Evolutionary conservation across 2,113 vertebrate genomes (phyloP).

Genomic region (Osmerus mordax): DNA sequence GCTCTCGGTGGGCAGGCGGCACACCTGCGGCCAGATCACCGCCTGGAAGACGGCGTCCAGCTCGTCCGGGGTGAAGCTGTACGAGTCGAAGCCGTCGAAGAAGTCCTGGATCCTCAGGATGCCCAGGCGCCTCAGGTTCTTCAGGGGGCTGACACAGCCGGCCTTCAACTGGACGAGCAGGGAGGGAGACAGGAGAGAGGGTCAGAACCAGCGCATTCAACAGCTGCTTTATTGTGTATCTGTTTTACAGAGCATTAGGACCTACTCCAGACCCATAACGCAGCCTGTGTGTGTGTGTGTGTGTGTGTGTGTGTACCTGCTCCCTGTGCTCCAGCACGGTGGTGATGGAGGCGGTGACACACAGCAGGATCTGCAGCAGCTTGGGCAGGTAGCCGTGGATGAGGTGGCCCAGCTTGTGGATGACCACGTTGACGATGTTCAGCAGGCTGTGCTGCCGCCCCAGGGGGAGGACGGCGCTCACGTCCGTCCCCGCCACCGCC

Average conservation of each 20-base stretch:
- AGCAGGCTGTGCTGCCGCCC: slow-evolving; percentile 90
- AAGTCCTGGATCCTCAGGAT: slow-evolving; percentile 85
- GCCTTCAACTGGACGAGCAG: slow-evolving; percentile 76
- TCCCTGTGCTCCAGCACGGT: slow-evolving; percentile 79
- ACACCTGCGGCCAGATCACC: slow-evolving; percentile 87
- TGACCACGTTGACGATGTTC: slow-evolving; percentile 82
- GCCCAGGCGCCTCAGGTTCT: slow-evolving; percentile 88
- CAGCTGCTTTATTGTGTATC: background rate
- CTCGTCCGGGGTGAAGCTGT: slow-evolving; percentile 83
- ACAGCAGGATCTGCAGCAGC: slow-evolving; percentile 90
- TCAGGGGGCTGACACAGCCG: slow-evolving; percentile 84
- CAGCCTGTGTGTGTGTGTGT: background rate
- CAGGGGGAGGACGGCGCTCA: slow-evolving; percentile 82
- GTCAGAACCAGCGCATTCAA: background rate
- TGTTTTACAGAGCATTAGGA: no score
- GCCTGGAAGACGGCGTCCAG: slow-evolving; percentile 86
- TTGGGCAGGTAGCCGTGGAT: slow-evolving; percentile 82
- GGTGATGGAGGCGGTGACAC: slow-evolving; percentile 80
- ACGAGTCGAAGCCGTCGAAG: slow-evolving; percentile 84
- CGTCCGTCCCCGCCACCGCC: slow-evolving; percentile 73
- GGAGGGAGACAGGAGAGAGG: background rate
- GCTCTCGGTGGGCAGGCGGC: slow-evolving; percentile 86
- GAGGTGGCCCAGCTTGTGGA: slow-evolving; percentile 89
- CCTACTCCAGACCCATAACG: background rate
- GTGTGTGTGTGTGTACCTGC: slow-evolving; percentile 72